Percentiles rank a stretch among this genome's conserved stretches.
phyloP scores from a whole-genome alignment of 1,140 invertebrate species.

The Leucophenga varia region DNA sequence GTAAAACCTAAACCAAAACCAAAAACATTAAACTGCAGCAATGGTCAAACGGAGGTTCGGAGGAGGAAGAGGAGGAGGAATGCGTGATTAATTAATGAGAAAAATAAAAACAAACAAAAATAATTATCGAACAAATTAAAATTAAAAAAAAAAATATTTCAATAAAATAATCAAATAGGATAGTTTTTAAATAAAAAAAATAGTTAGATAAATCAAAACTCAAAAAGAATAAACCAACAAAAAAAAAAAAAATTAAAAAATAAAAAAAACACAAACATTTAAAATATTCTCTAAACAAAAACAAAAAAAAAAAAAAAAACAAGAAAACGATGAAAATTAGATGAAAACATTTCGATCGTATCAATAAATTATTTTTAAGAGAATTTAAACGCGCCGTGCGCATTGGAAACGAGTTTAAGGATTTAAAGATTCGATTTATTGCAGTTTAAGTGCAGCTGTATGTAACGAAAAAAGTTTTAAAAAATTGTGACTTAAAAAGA shows the following conservation, averaged over 20 bases:
- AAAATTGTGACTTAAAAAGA: too few species aligned
- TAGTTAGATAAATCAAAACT: constrained; percentile 10
- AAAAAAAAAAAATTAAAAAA: constrained; percentile 12
- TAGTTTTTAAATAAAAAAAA: constrained; percentile 16
- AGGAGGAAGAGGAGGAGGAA: constrained; percentile 58
- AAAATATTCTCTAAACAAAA: neutral
- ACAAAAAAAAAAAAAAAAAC: constrained; percentile 7
- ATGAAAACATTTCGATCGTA: constrained; percentile 11
- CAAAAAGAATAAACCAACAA: constrained; percentile 19
- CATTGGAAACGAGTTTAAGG: too few species aligned
- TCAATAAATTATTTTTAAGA: too few species aligned
- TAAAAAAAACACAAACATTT: constrained; percentile 14
- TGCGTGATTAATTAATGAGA: too few species aligned
- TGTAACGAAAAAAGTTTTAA: too few species aligned
- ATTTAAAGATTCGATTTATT: too few species aligned
- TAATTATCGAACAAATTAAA: constrained; percentile 2
- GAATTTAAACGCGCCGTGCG: too few species aligned
- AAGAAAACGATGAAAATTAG: constrained; percentile 7
- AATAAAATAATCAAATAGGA: constrained; percentile 18
- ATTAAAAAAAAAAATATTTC: constrained; percentile 2
- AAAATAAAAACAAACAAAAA: constrained; percentile 27
- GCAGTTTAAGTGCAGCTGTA: too few species aligned
- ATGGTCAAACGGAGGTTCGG: constrained; percentile 53
- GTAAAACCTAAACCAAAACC: neutral
- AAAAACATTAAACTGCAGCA: constrained; percentile 16